Base-by-base conservation (phyloP, 2,888 invertebrate species). In the Cephalotes varians region DNA sequence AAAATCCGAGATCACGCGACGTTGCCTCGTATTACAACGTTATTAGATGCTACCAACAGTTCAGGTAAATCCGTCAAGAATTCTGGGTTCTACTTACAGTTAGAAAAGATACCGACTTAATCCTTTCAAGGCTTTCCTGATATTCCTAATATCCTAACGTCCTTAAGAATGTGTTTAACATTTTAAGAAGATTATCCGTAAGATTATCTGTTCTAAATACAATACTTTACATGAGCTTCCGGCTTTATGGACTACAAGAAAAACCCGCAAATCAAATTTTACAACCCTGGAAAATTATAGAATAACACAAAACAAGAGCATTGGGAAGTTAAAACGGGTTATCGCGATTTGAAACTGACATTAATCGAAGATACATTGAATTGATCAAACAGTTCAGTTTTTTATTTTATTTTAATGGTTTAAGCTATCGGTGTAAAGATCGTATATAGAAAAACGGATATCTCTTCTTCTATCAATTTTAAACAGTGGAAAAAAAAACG, bases 171-270 rank as follows among this genome's bases (percentile, higher is more conserved):
- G 7, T 44, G 7, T 44, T 79, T 67, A 56, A 44, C 18, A 18
- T 56, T 79, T 56, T 34, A 34, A 1, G 3, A 7, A 44, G 60
- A 10, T 58, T n/a, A 58, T 18, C 2, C 18, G 18, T 21, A 12
- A 31, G 74, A 77, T 79, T 44, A 79, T 69, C 77, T 69, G 15
- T 44, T 44, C 12, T 25, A 28, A 65, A 67, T 28, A 65, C n/a
- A 31, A 56, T 31, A 54, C 15, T 34, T 56, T 51, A 44, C 6
- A 3, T 12, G n/a, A n/a, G 18, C 12, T 62, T 69, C 7, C 21
- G 10, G 9, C 12, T 69, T 79, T 44, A 34, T 7, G 40, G 12
- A 2, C 1, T 28, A 21, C n/a, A 21, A 49, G 21, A 6, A 77
- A 12, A 21, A 6, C 21, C n/a, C 21, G 9, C 0, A 40, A 54